Evolutionary conservation across 2,113 vertebrate genomes (phyloP).

Genomic region (Engystomops pustulosus): DNA sequence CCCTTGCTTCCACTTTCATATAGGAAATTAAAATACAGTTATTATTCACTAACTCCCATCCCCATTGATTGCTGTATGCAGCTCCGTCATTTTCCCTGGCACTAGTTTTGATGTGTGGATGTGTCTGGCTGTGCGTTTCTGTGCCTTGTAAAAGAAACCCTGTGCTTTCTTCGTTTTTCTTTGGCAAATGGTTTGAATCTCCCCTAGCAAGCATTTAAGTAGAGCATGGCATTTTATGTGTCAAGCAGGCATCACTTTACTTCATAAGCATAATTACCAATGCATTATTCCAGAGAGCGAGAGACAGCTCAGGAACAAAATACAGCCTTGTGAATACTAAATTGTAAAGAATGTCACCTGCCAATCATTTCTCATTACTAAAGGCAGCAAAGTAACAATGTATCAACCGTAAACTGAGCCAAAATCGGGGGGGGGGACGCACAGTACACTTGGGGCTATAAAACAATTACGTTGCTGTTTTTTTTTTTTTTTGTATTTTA

Average conservation of each 20-base stretch:
- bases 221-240: constrained; percentile 6
- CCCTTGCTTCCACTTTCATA: neutral
- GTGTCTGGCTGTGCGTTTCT: neutral
- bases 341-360: constrained; percentile 27
- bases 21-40: neutral
- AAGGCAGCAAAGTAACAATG: neutral
- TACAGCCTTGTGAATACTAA: constrained; percentile 11
- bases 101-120: neutral
- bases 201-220: neutral
- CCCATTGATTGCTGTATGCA: neutral
- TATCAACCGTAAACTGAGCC: neutral
- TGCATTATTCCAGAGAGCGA: constrained; percentile 36
- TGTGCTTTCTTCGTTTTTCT: neutral
- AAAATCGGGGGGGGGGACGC: too few relatives aligned
- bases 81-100: neutral
- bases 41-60: neutral
- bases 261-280: constrained; percentile 41
- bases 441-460: neutral
- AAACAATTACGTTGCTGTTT: neutral
- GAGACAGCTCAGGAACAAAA: constrained; percentile 1
- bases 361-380: constrained; percentile 34
- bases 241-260: constrained; percentile 23
- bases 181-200: neutral
- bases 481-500: too few relatives aligned
- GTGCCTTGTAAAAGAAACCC: neutral